Conservation (phyloP, 1,140 invertebrate species). For the Saccostrea cuccullata region DNA sequence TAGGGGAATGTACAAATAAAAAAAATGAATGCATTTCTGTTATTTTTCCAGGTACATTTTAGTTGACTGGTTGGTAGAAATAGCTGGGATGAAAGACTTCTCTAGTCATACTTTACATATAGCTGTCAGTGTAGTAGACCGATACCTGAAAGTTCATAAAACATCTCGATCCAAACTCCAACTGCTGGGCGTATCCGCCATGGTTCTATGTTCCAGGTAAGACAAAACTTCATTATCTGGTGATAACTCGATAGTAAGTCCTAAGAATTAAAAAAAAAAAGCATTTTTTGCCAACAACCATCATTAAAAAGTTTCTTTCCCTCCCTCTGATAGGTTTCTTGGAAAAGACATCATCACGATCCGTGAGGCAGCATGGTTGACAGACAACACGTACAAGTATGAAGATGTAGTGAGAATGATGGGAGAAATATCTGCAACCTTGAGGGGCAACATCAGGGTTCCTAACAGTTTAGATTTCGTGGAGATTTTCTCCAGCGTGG, state of each 20-base stretch:
- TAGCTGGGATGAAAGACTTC: slow-evolving; percentile 76
- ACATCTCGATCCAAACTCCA: slow-evolving; percentile 74
- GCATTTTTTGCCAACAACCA: not conserved
- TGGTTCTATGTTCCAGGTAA: slow-evolving; percentile 77
- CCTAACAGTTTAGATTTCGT: slow-evolving; percentile 73
- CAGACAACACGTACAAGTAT: slow-evolving; percentile 78
- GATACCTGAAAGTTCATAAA: slow-evolving; percentile 70
- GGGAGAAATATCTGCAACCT: slow-evolving; percentile 75
- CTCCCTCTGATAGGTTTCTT: slow-evolving; percentile 71
- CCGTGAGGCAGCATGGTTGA: slow-evolving; percentile 77
- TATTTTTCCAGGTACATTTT: slow-evolving; percentile 75
- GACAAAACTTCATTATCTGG: slow-evolving; percentile 6
- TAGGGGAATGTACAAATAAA: too few relatives aligned
- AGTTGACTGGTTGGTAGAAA: slow-evolving; percentile 78
- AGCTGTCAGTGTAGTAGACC: slow-evolving; percentile 76
- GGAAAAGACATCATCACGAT: slow-evolving; percentile 77
- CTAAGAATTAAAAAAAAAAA: not conserved
- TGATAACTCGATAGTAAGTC: too few relatives aligned
- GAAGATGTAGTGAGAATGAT: slow-evolving; percentile 78
- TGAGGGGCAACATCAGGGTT: slow-evolving; percentile 73
- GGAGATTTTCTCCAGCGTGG: slow-evolving; percentile 67
- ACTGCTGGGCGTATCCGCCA: slow-evolving; percentile 76
- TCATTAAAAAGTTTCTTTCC: not conserved
- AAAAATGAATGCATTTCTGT: not conserved
- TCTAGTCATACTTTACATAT: slow-evolving; percentile 73